These are phyloP conservation scores for Dysmachus trigonus DNA, from an alignment of 2,888 invertebrate species.

Conservation along the genomic window DNA sequence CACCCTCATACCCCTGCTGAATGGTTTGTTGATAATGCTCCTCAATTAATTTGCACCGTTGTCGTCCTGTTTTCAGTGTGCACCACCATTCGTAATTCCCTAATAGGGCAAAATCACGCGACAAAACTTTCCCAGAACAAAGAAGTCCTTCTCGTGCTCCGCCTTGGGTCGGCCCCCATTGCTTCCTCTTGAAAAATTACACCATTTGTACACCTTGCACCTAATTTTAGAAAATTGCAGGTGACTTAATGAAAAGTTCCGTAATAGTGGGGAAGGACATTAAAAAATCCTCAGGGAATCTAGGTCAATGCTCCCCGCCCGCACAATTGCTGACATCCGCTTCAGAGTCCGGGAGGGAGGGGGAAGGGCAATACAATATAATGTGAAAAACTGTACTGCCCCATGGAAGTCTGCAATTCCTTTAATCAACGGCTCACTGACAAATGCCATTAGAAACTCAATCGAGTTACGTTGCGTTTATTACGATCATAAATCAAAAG, in stretches of 20 bases:
- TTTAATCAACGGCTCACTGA: conserved; percentile 45
- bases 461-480: conserved; percentile 55
- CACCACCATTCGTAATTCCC: neutral
- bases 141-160: neutral
- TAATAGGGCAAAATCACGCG: conserved; percentile 10
- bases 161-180: neutral
- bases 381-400: neutral
- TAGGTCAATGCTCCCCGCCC: neutral
- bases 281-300: neutral
- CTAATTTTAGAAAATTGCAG: conserved; percentile 29
- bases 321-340: neutral
- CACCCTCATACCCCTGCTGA: neutral
- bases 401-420: neutral
- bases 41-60: conserved; percentile 8
- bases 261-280: neutral
- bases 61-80: neutral
- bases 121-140: neutral
- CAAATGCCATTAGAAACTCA: conserved; percentile 48
- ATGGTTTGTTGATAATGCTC: neutral
- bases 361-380: neutral
- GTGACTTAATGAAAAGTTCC: conserved; percentile 4
- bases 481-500: conserved; percentile 62
- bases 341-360: no score
- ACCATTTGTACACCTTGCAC: conserved; percentile 21
- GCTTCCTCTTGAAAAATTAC: neutral